Base-by-base conservation (phyloP, 2,888 invertebrate species). In the Perizoma flavofasciatum region DNA sequence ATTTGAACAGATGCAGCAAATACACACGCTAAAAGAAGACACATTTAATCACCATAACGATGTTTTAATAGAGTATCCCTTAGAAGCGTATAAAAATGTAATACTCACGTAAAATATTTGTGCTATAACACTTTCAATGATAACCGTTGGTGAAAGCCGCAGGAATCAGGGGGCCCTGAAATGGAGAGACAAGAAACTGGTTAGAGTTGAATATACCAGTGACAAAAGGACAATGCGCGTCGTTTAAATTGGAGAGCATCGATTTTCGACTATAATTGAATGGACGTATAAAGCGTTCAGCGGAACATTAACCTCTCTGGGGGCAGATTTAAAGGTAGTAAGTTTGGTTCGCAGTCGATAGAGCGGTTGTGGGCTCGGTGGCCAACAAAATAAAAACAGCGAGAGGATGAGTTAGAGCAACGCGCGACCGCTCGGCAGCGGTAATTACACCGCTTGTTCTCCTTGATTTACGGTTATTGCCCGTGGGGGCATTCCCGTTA, bases 131-230 rank as follows among this genome's bases (percentile, higher is more conserved):
- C 94, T 93, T 93, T 96, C 96, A 97, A 95, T 98, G 98, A 95
- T 98, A 98, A 94, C 98, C 98, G 95, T 98, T 98, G 95, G 98
- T 98, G 94, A 98, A 98, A 93, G 98, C 98, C 94, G 98, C 97
- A 93, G 98, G 98, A 95, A 98, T 98, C 94, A 98, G 94, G 89
- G 98, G 97, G 88, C 97, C 98, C 98, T 98, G 96, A 72, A 96
- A 95, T 86, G 88, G 86, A 69, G 77, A 77, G 73, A 76, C 63
- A 52, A 54, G 49, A 55, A 55, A 51, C 41, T 41, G 44, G 70
- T 78, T 64, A 69, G 54, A 41, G 49, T 55, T 40, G 53, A 57
- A 59, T 61, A 59, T 45, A 43, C 35, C 43, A 35, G 43, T 44
- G 39, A 61, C 62, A 65, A 61, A 69, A 61, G 61, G 61, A 61